Evolutionary conservation across 2,888 invertebrate genomes (phyloP), one percentile per base, ranked within the genome.

Genomic region (Lepidochrysops patricia): DNA sequence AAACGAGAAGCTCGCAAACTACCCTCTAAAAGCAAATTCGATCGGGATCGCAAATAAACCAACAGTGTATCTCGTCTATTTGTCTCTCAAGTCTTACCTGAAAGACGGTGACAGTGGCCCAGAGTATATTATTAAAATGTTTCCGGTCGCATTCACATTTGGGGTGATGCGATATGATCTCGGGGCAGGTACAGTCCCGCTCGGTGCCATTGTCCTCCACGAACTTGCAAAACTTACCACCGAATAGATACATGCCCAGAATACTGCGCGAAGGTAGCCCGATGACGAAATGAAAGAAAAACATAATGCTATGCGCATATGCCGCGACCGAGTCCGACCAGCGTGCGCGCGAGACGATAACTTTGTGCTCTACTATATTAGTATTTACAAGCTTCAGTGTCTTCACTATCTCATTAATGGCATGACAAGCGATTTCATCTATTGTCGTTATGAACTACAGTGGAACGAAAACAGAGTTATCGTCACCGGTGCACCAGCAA

Each of bases 181-280:
- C 96, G 82, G 94, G 93, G 92, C 98, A 98, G 89, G 95, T 95
- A 91, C 98, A 98, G 91, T 96, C 95, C 84, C 94, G 93, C 90
- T 93, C 93, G 86, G 90, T 90, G 88, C 94, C 94, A 82, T 92
- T 91, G 85, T 95, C 95, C 91, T 97, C 96, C 91, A 94, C 93
- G 93, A 94, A 96, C 94, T 96, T 97, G 96, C 98, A 98, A 96
- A 98, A 98, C 95, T 97, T 97, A 95, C 98, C 97, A 91, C 98
- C 98, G 93, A 98, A 98, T 91, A 98, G 95, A 93, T 97, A 97
- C 97, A 98, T 98, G 92, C 98, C 98, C 93, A 98, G 96, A 91
- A 97, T 97, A 94, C 98, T 98, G 82, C 69, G 80, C 73, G 78
- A 77, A 78, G 82, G 64, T 67, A 63, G 68, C 63, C 69, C 67